phyloP scores from a whole-genome alignment of 2,888 invertebrate genomes.

The Pelosia muscerda region DNA sequence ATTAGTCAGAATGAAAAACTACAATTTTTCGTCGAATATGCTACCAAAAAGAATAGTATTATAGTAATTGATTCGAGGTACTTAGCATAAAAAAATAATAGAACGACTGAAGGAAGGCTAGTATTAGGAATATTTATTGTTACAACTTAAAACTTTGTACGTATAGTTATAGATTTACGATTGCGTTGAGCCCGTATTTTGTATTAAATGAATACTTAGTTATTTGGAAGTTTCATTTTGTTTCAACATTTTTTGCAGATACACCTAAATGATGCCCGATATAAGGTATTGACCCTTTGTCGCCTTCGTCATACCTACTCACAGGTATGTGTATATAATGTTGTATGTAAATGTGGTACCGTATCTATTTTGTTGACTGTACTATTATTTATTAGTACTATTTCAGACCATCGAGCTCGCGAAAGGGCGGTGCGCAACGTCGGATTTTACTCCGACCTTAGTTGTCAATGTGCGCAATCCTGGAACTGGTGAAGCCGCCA shows the following conservation, averaged over 20 bases:
- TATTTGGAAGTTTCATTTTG: background rate
- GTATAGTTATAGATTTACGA: background rate
- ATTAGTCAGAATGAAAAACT: background rate
- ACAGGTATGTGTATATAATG: too few species aligned
- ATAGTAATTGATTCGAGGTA: background rate
- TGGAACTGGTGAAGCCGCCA: too few species aligned
- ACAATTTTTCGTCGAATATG: background rate
- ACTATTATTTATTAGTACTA: too few species aligned
- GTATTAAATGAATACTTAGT: background rate
- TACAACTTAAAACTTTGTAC: background rate
- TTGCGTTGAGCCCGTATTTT: background rate
- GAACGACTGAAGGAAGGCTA: background rate
- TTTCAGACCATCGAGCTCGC: too few species aligned
- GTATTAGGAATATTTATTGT: background rate
- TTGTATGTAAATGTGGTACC: too few species aligned
- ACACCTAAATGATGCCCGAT: too few species aligned
- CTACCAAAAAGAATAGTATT: background rate
- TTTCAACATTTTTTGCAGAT: background rate
- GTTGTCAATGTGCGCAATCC: too few species aligned
- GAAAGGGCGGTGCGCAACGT: too few species aligned
- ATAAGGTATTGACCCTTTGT: too few species aligned
- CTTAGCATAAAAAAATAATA: background rate
- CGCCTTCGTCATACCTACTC: too few species aligned
- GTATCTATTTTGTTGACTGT: too few species aligned
- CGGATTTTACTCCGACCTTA: too few species aligned